Evolutionary conservation across 2,888 invertebrate genomes (phyloP), one percentile per base, ranked within the genome.

Genomic region (Rhagonycha fulva): DNA sequence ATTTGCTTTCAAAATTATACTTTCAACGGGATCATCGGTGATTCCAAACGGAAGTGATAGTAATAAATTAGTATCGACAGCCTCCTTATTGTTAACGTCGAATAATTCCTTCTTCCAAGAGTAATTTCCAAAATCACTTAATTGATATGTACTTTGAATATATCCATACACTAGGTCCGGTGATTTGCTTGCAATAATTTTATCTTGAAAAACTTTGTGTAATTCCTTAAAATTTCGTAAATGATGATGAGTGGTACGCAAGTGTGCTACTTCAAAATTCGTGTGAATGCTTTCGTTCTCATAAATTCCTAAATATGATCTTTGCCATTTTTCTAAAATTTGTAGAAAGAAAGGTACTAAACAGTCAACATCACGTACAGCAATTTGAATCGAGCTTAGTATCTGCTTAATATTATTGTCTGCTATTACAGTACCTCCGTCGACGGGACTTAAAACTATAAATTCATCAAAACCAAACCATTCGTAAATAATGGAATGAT

Each of bases 241-340:
- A 82, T 96, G 94, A 24, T 92, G 90, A 1, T 97, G 96, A 73
- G 94, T 92, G 81, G 92, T 91, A 84, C 94, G 93, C 77, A 98
- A 89, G 86, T 97, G 95, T 69, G 96, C 94, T 90, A 97, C 95
- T 85, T 98, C 96, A 87, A 96, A 97, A 85, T 94, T 94, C n/a
- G 94, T 93, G 81, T 94, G 91, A 63, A 93, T 90, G 68, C 94
- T 94, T 82, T 92, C 92, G 23, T 93, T 93, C 85, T 96, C 92
- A 83, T 93, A 94, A 9, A 96, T 91, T 9, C 98, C 98, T 70
- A 94, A 87, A 86, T 93, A 96, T 84, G 93, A 93, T 71, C 93
- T 92, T 84, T 96, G 94, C 92, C 94, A 94, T 80, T 91, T 91
- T 85, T 95, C 94, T 82, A 94, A 91, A 24, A 96, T 92, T 89